These are phyloP conservation scores for Heliocidaris erythrogramma DNA, from an alignment of 35 echinoderm and acorn worm species.

Conservation along the genomic window DNA sequence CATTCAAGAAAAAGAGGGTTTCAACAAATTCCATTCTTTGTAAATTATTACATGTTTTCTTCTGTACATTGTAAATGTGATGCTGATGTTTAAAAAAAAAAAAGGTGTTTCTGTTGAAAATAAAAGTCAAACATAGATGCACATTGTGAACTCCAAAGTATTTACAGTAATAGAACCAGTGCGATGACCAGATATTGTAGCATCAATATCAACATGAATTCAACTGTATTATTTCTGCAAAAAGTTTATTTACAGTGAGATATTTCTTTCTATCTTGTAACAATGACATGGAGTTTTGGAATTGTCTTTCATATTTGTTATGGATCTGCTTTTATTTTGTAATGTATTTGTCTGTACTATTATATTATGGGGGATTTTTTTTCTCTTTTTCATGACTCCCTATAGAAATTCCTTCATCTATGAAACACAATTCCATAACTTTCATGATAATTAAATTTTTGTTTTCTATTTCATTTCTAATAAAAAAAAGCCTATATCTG, in stretches of 20 bases:
- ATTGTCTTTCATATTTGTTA: background rate
- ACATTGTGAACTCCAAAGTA: background rate
- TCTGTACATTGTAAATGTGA: background rate
- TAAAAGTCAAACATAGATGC: background rate
- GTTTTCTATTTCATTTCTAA: constrained; percentile 13
- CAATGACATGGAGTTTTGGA: background rate
- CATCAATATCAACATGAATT: background rate
- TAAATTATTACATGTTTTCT: constrained; percentile 3
- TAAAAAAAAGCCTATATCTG: background rate
- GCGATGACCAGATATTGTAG: background rate
- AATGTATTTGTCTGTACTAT: background rate
- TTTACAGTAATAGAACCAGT: background rate
- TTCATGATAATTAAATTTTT: background rate
- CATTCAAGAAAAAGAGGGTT: background rate
- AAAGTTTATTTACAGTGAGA: background rate
- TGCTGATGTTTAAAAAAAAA: background rate
- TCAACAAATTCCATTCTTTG: constrained; percentile 24
- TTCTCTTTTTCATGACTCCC: background rate
- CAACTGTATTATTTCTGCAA: background rate
- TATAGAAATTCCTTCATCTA: background rate
- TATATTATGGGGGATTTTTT: background rate
- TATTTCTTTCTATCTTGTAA: background rate
- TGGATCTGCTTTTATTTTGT: background rate
- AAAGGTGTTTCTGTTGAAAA: background rate
- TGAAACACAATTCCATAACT: constrained; percentile 12